Conservation (phyloP, 2,113 vertebrate species). For the Rhodinocichla rosea region DNA sequence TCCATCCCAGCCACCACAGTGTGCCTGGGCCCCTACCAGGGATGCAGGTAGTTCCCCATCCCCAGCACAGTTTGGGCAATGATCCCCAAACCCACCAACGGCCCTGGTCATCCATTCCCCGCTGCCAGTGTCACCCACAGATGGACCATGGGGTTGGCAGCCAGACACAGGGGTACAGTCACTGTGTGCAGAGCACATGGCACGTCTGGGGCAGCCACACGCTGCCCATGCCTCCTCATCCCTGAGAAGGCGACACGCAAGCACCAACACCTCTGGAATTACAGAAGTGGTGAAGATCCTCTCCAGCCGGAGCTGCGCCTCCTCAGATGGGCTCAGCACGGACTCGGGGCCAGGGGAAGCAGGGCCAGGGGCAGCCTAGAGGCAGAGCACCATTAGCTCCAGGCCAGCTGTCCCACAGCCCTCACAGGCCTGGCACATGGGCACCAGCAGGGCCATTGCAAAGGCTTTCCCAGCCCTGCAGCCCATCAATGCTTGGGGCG, state of each 20-base stretch:
- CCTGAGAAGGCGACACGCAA: not conserved
- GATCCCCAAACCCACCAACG: not conserved
- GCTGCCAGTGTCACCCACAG: not conserved
- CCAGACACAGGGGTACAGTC: not conserved
- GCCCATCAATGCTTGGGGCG: rapidly evolving
- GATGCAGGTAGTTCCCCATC: not conserved
- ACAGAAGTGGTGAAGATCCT: conserved; percentile 90
- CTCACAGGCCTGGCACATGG: not conserved
- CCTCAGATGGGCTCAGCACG: conserved; percentile 79
- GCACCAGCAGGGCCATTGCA: not conserved
- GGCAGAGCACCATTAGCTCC: conserved; percentile 78
- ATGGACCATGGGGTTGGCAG: not conserved
- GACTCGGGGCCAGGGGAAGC: conserved; percentile 27
- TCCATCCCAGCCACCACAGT: not conserved
- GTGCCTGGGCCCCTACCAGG: rapidly evolving
- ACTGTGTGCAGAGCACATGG: not conserved
- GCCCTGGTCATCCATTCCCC: not conserved
- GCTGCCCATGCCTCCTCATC: rapidly evolving
- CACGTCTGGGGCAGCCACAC: rapidly evolving
- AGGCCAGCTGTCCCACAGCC: not conserved
- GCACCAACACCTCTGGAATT: conserved; percentile 60
- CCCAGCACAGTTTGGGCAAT: rapidly evolving
- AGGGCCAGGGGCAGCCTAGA: conserved; percentile 75
- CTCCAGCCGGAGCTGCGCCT: conserved; percentile 88
- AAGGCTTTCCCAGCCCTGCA: not conserved